Evolutionary conservation across 2,113 vertebrate species (phyloP).

Genomic region (Theropithecus gelada): DNA sequence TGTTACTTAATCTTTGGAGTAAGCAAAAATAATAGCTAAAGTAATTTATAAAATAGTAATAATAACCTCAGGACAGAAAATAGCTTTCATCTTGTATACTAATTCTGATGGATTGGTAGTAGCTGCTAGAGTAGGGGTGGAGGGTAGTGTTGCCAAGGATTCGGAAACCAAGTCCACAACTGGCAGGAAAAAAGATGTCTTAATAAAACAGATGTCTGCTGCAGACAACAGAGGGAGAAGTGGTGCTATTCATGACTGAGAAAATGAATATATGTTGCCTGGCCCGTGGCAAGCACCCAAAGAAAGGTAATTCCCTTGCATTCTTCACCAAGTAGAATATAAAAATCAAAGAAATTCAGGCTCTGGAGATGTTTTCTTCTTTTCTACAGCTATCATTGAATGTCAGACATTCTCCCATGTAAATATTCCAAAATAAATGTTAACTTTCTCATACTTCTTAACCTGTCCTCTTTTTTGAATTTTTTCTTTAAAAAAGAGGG

Average conservation of each 20-base stretch:
- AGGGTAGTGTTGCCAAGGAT: neutral
- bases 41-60: neutral
- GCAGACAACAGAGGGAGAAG: neutral
- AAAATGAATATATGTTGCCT: neutral
- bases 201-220: neutral
- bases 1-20: neutral
- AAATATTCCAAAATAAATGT: conserved; percentile 35
- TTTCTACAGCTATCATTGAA: neutral
- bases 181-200: neutral
- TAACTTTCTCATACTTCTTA: neutral
- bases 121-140: neutral
- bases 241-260: neutral
- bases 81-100: neutral
- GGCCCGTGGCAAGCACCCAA: neutral
- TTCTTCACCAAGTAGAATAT: neutral
- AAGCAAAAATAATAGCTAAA: conserved; percentile 15
- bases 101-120: neutral
- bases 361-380: neutral
- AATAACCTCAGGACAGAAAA: neutral
- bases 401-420: neutral
- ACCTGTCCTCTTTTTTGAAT: neutral
- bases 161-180: conserved; percentile 10
- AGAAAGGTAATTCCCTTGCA: neutral
- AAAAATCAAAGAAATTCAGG: conserved; percentile 9
- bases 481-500: neutral